Evolutionary conservation across 2,888 invertebrate genomes (phyloP), one percentile per base, ranked within the genome.

Genomic region (Agelastica alni): DNA sequence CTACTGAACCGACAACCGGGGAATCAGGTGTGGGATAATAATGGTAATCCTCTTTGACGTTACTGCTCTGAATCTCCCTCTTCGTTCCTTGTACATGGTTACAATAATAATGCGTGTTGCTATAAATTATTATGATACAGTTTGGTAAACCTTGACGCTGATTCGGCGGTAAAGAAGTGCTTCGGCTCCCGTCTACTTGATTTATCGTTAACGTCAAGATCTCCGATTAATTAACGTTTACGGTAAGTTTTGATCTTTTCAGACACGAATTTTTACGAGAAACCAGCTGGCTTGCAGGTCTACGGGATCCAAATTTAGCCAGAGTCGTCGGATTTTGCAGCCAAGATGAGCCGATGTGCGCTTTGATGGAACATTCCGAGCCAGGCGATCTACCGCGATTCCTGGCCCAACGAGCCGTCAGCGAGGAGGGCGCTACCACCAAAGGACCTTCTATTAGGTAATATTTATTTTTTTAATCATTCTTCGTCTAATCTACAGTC

Each of bases 221-320:
- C n/a, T n/a, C n/a, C n/a, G n/a, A n/a, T n/a, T n/a, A n/a, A n/a
- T n/a, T n/a, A n/a, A n/a, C n/a, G n/a, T n/a, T n/a, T n/a, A n/a
- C n/a, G n/a, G n/a, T n/a, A n/a, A n/a, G n/a, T n/a, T n/a, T n/a
- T n/a, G n/a, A n/a, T 12, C 43, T 37, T 67, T 78, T 2, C 78
- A 92, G 93, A 76, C 85, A 88, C 78, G 93, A 93, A 75, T 93
- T 94, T 79, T 85, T 90, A 76, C 86, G 89, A 75, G 93, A 94
- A 78, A 90, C 92, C 70, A 87, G 87, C 72, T 88, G 91, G 81
- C 82, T 93, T 77, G 89, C 91, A 44, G 88, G 88, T 47, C 80
- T 94, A 67, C 85, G 89, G 57, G 91, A 94, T 76, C 84, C 88
- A 26, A 93, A 93, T 77, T 83, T 94, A 59, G 91, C 91, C 34